phyloP scores from a whole-genome alignment of 2,888 invertebrate genomes.

The Nemoura dubitans region DNA sequence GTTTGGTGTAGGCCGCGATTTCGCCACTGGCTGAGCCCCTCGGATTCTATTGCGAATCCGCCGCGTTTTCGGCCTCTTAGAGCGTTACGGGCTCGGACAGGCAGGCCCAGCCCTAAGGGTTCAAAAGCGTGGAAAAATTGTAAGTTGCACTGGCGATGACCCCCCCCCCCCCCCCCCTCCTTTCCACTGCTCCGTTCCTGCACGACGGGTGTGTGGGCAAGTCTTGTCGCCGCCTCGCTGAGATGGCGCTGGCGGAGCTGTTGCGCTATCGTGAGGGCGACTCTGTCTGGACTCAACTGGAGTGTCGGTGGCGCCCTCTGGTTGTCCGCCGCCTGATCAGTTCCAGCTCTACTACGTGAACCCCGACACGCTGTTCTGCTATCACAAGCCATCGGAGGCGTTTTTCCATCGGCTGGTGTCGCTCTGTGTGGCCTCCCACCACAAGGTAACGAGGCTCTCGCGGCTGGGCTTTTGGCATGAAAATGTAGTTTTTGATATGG shows the following conservation, averaged over 20 bases:
- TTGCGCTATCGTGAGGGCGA: constrained; percentile 92
- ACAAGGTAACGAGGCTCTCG: too few species aligned
- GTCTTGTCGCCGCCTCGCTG: constrained; percentile 64
- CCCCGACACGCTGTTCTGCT: constrained; percentile 95
- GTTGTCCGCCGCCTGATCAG: constrained; percentile 87
- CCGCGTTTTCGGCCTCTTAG: too few species aligned
- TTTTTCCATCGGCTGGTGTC: constrained; percentile 93
- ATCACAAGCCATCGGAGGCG: constrained; percentile 90
- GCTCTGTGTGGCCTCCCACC: constrained; percentile 97
- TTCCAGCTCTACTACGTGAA: constrained; percentile 91
- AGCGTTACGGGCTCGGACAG: too few species aligned
- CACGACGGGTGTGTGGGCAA: constrained; percentile 49
- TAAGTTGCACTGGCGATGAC: too few species aligned
- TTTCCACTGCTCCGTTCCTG: background rate
- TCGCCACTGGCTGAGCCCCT: too few species aligned
- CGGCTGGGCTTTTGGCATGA: too few species aligned
- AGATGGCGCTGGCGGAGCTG: constrained; percentile 87
- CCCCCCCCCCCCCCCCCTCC: too few species aligned
- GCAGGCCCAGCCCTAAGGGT: too few species aligned
- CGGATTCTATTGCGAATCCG: too few species aligned
- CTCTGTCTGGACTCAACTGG: constrained; percentile 89
- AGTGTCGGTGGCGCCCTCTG: constrained; percentile 71
- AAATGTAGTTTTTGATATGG: too few species aligned
- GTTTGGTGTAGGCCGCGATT: too few species aligned
- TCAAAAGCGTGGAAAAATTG: too few species aligned